Conservation (phyloP, 1,140 invertebrate genomes). For the Coptotermes formosanus region DNA sequence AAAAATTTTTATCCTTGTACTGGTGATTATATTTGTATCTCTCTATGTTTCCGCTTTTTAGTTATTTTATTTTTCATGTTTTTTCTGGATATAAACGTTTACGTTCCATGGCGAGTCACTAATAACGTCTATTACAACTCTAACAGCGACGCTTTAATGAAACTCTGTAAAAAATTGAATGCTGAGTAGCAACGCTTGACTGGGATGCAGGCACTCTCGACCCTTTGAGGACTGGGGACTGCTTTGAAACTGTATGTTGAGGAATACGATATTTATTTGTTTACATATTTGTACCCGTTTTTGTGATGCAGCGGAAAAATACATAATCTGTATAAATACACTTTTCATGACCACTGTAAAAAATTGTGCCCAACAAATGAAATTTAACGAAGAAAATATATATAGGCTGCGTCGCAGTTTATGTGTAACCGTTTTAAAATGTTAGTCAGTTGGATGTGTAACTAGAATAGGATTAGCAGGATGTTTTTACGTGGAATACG, state of each 20-base stretch:
- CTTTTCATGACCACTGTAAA: not conserved
- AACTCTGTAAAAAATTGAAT: not conserved
- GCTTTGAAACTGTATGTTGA: not conserved
- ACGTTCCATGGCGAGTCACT: not conserved
- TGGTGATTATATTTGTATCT: not conserved
- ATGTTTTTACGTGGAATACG: not conserved
- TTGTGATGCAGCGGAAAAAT: not conserved
- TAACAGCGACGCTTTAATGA: not conserved
- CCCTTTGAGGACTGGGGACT: not conserved
- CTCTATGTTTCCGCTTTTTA: not conserved
- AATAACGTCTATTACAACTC: slow-evolving; percentile 3
- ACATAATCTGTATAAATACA: slow-evolving; percentile 3
- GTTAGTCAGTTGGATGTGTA: not conserved
- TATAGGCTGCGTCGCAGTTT: not conserved
- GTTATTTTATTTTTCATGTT: not conserved
- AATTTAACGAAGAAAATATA: too few species aligned
- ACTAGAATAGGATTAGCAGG: not conserved
- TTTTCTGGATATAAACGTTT: not conserved
- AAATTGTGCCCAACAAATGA: not conserved
- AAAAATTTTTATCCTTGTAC: not conserved
- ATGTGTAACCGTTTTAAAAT: not conserved
- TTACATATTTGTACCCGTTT: not conserved
- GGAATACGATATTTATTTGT: not conserved
- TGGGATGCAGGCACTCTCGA: too few species aligned
- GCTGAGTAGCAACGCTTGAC: not conserved